Evolutionary conservation across 2,888 invertebrate genomes (phyloP), one percentile per base, ranked within the genome.

Genomic region (Malthinus seriepunctatus): DNA sequence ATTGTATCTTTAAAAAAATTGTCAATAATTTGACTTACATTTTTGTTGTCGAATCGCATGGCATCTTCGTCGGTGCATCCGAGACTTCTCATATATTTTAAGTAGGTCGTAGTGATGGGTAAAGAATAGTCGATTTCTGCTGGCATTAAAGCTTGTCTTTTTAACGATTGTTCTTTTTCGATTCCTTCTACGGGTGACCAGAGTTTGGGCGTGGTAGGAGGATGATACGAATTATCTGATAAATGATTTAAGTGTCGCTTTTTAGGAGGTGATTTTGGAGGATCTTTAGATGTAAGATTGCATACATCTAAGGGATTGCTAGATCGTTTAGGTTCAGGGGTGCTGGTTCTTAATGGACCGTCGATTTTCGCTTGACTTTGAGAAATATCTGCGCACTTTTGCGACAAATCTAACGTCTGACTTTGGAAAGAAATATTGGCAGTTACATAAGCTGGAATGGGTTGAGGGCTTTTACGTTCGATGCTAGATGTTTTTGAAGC

Each of bases 51-150:
- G 65, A 85, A 81, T 68, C 82, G 81, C 67, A 85, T 71, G 6
- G 85, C 84, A 71, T 86, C 83, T 71, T 85, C 83, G 74, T 86
- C 84, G 72, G 82, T 78, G 69, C 86, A 78, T 56, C 86, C 87
- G 78, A 91, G 81, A 76, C 84, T 89, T 75, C 90, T 83, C 83
- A 92, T 91, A 73, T 91, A 87, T 76, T 91, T 92, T 78, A 95
- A 81, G 79, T 94, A 94, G 33, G 93, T 91, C 51, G 93, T 93
- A 46, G 94, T 95, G 68, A 94, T 93, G 45, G 95, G 94, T 71
- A 94, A 86, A 72, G 90, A 91, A 81, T 89, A 91, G 80, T 92
- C 91, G 65, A 90, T 86, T 60, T 85, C 84, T 32, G 82, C 82
- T 23, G 80, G 71, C 65, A 75, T 72, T 54, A 77, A 65, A 44